A percentile compares a stretch with the other conserved stretches of the same genome.
Evolutionary conservation across 1,140 invertebrate genomes (phyloP).

Genomic region (Radopholus similis): DNA sequence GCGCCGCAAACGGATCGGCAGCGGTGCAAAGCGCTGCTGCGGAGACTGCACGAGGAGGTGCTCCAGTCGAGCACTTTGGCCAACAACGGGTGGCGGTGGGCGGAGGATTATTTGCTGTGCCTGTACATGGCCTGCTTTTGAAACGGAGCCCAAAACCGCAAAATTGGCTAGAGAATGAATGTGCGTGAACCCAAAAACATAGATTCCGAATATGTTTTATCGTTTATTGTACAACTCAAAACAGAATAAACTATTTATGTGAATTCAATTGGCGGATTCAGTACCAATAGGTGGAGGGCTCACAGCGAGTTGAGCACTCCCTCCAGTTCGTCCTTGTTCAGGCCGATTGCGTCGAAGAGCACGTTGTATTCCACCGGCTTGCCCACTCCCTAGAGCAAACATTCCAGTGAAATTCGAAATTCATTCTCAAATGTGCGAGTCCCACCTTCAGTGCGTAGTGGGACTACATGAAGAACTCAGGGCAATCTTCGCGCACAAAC

Average conservation of each 20-base stretch:
- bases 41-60: neutral
- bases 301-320: no score
- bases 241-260: no score
- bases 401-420: neutral
- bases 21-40: neutral
- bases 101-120: conserved; percentile 7
- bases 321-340: no score
- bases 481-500: conserved; percentile 14
- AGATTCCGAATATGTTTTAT: no score
- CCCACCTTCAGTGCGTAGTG: conserved; percentile 12
- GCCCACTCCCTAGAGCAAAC: conserved; percentile 13
- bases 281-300: no score
- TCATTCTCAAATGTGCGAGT: neutral
- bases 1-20: neutral
- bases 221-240: no score
- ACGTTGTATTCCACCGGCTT: no score
- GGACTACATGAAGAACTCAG: conserved; percentile 18
- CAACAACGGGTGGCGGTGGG: conserved; percentile 15
- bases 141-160: no score
- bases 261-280: no score
- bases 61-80: neutral
- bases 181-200: no score
- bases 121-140: conserved; percentile 12
- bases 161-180: no score
- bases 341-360: no score